Conservation (phyloP, 2,888 invertebrate genomes). For the Cryptocheilus praepositus region DNA sequence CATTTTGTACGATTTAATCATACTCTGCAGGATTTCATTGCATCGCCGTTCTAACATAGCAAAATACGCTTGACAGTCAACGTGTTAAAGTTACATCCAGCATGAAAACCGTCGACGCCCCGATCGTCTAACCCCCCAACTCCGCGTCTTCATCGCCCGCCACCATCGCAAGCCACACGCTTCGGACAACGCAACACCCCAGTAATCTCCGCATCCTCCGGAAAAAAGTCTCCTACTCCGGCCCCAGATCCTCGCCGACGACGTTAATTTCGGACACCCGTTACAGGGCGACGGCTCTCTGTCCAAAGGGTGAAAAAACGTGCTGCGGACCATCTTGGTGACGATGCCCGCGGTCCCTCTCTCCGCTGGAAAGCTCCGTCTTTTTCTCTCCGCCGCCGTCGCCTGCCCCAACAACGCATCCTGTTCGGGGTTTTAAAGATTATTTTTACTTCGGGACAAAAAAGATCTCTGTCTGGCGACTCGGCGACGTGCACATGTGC, state of each 20-base stretch:
- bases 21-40: too few species aligned
- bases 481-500: constrained; percentile 69
- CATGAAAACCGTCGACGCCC: too few species aligned
- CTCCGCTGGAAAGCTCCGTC: constrained; percentile 17
- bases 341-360: constrained; percentile 62
- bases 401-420: constrained; percentile 69
- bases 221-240: background rate
- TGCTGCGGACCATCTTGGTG: constrained; percentile 67
- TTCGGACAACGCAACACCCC: too few species aligned
- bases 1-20: too few species aligned
- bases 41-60: too few species aligned
- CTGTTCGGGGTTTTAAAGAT: constrained; percentile 75
- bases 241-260: constrained; percentile 14
- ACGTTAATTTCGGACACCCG: constrained; percentile 72
- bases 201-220: background rate
- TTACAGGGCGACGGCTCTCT: constrained; percentile 61
- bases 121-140: too few species aligned
- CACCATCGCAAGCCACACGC: too few species aligned
- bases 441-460: constrained; percentile 74
- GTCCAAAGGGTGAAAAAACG: constrained; percentile 73
- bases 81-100: too few species aligned
- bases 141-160: too few species aligned
- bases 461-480: constrained; percentile 73
- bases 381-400: constrained; percentile 24
- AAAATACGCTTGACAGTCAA: too few species aligned